These are phyloP conservation scores for Beaufortia kweichowensis DNA, from an alignment of 2,113 vertebrate genomes.

Conservation along the genomic window DNA sequence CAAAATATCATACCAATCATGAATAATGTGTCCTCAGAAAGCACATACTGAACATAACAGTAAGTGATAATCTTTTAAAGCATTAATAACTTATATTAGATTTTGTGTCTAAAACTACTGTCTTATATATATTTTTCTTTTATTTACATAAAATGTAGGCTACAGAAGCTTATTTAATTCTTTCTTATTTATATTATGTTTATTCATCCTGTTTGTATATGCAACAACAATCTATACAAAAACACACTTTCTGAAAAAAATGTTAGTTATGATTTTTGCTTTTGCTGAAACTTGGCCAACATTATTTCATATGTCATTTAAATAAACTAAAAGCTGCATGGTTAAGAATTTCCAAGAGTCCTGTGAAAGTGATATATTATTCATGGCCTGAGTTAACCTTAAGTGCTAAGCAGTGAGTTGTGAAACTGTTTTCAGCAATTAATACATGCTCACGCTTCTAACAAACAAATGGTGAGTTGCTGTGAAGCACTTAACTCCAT, in stretches of 20 bases:
- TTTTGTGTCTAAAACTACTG: too few species aligned
- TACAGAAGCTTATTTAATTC: not conserved
- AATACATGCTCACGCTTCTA: slow-evolving; percentile 12
- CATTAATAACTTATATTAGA: not conserved
- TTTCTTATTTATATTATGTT: too few species aligned
- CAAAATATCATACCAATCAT: too few species aligned
- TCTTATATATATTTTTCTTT: too few species aligned
- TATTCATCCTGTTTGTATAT: not conserved
- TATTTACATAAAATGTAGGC: too few species aligned
- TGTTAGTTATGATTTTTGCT: not conserved
- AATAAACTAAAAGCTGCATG: not conserved
- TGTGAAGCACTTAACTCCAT: not conserved
- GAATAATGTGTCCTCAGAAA: too few species aligned
- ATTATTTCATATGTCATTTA: not conserved
- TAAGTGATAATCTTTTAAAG: not conserved
- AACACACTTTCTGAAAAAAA: not conserved
- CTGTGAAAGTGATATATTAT: slow-evolving; percentile 9
- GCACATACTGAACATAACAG: too few species aligned
- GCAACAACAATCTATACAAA: not conserved
- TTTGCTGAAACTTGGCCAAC: not conserved
- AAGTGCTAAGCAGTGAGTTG: slow-evolving; percentile 1
- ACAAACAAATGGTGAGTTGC: not conserved
- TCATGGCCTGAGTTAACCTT: not conserved
- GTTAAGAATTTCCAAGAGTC: slow-evolving; percentile 1
- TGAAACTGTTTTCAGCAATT: slow-evolving; percentile 5